Base-by-base conservation (phyloP, 1,140 invertebrate genomes). In the Caenorhabditis brenneri region DNA sequence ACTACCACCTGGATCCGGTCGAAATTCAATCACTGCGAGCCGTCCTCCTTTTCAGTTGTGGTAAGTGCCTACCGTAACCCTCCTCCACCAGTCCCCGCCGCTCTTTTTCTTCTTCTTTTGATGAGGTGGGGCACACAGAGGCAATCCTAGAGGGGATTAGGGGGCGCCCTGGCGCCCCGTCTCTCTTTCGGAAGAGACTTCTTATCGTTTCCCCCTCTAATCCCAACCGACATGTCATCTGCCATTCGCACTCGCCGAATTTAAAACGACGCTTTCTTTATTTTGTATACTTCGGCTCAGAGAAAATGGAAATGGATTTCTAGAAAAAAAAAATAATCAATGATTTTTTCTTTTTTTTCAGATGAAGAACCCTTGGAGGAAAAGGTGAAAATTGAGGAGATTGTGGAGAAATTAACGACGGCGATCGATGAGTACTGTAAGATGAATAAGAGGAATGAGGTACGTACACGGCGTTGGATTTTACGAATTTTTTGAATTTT, bases 171-270 rank as follows among this genome's bases (percentile, higher is more conserved):
- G 12, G 53, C 24, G 6, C 53, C 53, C 53, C 22, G 53, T n/a
- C 53, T 74, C 9, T 29, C 33, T 74, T 74, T 74, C 12, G 36
- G 36, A 12, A 24, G n/a, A n/a, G 16, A 24, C 22, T 55, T n/a
- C 9, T 27, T 55, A n/a, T n/a, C 24, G 29, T 36, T 36, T 74
- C 46, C 27, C 36, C 65, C 12, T n/a, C n/a, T 74, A 74, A 74
- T 74, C 65, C 65, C 65, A 42, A 24, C 65, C 33, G 65, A 74
- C 65, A 74, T 74, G 65, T 74, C 65, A 74, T 74, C 65, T 74
- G 65, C 65, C 65, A 74, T 74, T 74, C 65, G n/a, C 65, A 74
- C 65, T 74, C 3, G n/a, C n/a, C 10, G 24, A 24, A 46, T 74
- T 74, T 31, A 31, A n/a, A 24, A n/a, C n/a, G n/a, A n/a, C n/a